Conservation (phyloP, 2,113 vertebrate species). For the Notarius quadriscutis region DNA sequence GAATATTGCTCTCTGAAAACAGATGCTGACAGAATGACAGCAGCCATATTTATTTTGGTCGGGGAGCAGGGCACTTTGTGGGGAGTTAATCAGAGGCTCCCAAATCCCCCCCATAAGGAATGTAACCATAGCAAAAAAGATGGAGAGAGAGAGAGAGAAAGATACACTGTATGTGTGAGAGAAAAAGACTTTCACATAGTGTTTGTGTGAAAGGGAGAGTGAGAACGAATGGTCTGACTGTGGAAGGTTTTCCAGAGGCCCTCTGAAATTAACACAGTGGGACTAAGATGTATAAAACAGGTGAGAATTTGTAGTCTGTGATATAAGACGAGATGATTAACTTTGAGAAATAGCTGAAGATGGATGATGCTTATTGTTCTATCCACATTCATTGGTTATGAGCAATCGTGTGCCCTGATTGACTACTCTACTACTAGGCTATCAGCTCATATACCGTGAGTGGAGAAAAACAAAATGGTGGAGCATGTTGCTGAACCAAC, state of each 20-base stretch:
- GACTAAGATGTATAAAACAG: conserved; percentile 50
- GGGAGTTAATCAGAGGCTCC: conserved; percentile 69
- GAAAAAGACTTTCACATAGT: not conserved
- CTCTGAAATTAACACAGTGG: conserved; percentile 57
- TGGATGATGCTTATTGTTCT: too few relatives aligned
- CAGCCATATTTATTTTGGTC: conserved; percentile 76
- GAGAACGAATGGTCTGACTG: not conserved
- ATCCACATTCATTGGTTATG: too few relatives aligned
- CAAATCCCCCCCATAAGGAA: conserved; percentile 56
- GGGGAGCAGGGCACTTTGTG: conserved; percentile 71
- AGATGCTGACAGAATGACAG: conserved; percentile 78
- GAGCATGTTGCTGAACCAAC: too few relatives aligned
- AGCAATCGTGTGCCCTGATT: too few relatives aligned
- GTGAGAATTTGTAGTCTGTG: conserved; percentile 28
- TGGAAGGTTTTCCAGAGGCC: conserved; percentile 47
- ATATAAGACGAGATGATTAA: not conserved
- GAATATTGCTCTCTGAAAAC: conserved; percentile 74
- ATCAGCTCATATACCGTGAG: too few relatives aligned
- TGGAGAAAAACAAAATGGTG: too few relatives aligned
- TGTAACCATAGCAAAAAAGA: conserved; percentile 49
- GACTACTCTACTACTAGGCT: too few relatives aligned
- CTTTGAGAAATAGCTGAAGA: not conserved
- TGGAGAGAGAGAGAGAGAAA: conserved; percentile 53
- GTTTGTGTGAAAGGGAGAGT: not conserved
- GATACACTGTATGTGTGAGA: conserved; percentile 6